Evolutionary conservation across 2,797 vertebrate species (phyloP).

Genomic region (Bradypodion ventrale): DNA sequence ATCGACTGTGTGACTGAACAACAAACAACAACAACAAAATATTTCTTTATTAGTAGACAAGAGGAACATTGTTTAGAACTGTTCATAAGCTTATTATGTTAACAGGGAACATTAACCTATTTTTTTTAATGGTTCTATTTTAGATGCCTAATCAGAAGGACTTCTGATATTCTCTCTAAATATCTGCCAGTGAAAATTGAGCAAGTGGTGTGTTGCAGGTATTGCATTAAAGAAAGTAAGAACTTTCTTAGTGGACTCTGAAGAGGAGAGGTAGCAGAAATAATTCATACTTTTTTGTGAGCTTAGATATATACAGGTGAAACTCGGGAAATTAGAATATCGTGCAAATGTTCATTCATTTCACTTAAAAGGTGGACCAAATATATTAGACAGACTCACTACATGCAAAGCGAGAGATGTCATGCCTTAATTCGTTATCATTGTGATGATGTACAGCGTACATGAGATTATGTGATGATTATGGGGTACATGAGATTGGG

Average conservation of each 20-base stretch:
- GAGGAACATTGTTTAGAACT: background rate
- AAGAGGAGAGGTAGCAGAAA: background rate
- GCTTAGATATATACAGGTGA: background rate
- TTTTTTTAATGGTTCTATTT: conserved; percentile 36
- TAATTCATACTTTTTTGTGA: background rate
- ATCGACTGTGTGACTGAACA: no score
- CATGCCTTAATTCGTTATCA: no score
- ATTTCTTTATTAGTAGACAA: background rate
- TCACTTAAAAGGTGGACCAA: no score
- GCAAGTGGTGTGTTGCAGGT: conserved; percentile 98
- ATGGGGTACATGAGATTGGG: no score
- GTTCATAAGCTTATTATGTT: background rate
- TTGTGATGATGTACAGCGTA: no score
- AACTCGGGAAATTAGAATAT: no score
- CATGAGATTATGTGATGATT: no score
- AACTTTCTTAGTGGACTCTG: no score
- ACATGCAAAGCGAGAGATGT: no score
- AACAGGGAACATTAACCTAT: conserved; percentile 2
- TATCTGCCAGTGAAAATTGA: conserved; percentile 98
- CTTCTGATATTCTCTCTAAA: conserved; percentile 96
- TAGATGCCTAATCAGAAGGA: conserved; percentile 96
- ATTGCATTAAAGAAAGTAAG: conserved; percentile 23
- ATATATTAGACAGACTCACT: no score
- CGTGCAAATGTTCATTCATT: no score
- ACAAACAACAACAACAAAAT: no score